These are phyloP conservation scores for Hemiprocne comata DNA, from an alignment of 2,113 vertebrate genomes.

Conservation along the genomic window DNA sequence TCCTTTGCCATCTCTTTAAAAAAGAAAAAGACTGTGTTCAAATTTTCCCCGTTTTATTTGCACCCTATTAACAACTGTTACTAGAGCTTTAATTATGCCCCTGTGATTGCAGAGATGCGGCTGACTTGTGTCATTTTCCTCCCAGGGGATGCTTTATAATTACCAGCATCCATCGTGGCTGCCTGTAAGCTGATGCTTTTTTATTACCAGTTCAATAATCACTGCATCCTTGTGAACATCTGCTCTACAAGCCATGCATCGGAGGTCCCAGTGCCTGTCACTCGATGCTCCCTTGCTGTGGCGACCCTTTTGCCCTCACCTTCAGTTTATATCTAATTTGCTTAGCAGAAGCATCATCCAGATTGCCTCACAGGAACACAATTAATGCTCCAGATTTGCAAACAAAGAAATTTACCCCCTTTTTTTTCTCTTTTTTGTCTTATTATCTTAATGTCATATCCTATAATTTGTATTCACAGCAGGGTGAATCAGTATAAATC, in stretches of 20 bases:
- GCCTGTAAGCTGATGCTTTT: slow-evolving; percentile 88
- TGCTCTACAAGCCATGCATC: slow-evolving; percentile 90
- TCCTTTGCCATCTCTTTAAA: slow-evolving; percentile 79
- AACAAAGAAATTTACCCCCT: slow-evolving; percentile 74
- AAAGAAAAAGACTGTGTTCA: slow-evolving; percentile 81
- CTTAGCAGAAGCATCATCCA: slow-evolving; percentile 84
- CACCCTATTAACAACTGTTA: slow-evolving; percentile 99
- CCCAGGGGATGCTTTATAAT: slow-evolving; percentile 97
- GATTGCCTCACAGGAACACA: slow-evolving; percentile 81
- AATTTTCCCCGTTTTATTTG: slow-evolving; percentile 90
- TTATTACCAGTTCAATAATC: slow-evolving; percentile 96
- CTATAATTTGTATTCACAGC: slow-evolving; percentile 75
- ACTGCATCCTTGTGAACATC: slow-evolving; percentile 92
- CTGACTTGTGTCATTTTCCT: slow-evolving; percentile 95
- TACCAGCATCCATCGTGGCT: slow-evolving; percentile 97
- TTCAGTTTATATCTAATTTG: slow-evolving; percentile 91
- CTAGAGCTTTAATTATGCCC: slow-evolving; percentile 97
- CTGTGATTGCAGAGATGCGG: slow-evolving; percentile 91
- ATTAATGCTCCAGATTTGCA: slow-evolving; percentile 82
- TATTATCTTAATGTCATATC: slow-evolving; percentile 76
- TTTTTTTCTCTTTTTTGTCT: slow-evolving; percentile 50
- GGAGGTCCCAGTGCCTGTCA: slow-evolving; percentile 91
- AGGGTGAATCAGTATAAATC: slow-evolving; percentile 70
- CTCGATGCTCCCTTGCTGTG: slow-evolving; percentile 86
- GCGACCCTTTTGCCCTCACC: slow-evolving; percentile 89